Conservation (phyloP, 2,797 vertebrate genomes). For the Myotis findleyi region DNA sequence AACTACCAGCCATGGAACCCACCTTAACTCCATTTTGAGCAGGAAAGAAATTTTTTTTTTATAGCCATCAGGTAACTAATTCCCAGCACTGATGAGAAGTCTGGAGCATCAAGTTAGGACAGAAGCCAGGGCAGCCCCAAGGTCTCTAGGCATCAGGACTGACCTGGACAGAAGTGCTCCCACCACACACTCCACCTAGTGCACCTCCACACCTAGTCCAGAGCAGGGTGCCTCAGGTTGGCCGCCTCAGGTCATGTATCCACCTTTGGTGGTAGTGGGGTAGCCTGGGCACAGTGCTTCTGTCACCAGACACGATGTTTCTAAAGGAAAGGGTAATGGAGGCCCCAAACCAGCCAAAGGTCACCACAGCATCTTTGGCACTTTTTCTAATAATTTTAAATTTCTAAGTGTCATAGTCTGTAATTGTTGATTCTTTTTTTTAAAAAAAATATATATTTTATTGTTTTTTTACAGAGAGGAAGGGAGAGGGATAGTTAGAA, state of each 20-base stretch:
- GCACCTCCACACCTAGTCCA: neutral
- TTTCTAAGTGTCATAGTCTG: neutral
- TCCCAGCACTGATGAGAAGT: neutral
- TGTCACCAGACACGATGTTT: neutral
- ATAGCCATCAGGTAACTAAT: neutral
- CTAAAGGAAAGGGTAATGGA: neutral
- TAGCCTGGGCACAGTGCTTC: neutral
- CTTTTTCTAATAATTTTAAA: conserved; percentile 5
- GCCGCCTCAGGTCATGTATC: neutral
- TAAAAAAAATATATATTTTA: no score
- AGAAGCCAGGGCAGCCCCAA: neutral
- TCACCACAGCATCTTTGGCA: neutral
- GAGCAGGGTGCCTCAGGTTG: conserved; percentile 14
- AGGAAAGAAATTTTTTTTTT: neutral
- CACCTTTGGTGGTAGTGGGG: neutral
- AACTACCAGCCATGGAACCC: neutral
- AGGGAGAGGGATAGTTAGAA: no score
- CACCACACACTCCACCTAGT: fast-evolving
- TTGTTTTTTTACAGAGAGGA: no score
- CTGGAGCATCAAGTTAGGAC: neutral
- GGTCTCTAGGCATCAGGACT: neutral
- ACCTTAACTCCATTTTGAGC: neutral
- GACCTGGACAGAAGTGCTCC: neutral
- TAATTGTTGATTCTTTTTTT: neutral
- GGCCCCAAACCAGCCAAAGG: neutral